Conservation (phyloP, 1,140 invertebrate genomes). For the Caenorhabditis briggsae region DNA sequence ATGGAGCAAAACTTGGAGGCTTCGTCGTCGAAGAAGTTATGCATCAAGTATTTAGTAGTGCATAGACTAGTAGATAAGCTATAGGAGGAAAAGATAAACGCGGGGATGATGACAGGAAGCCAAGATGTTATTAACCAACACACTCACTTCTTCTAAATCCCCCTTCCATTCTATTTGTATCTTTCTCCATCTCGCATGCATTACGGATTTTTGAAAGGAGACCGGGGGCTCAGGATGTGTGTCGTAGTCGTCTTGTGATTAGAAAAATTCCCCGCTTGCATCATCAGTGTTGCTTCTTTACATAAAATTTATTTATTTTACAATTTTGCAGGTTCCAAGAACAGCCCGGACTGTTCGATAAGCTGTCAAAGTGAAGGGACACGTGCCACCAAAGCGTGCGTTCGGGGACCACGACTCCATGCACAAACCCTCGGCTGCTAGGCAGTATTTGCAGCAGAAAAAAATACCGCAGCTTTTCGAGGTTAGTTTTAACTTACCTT, state of each 20-base stretch:
- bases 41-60: conserved; percentile 10
- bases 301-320: background rate
- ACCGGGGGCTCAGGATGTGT: background rate
- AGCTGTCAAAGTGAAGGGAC: background rate
- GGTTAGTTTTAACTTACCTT: conserved; percentile 63
- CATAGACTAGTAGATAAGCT: conserved; percentile 14
- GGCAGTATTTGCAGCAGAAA: conserved; percentile 76
- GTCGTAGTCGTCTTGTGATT: background rate
- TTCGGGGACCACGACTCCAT: background rate
- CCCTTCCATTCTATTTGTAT: conserved; percentile 43
- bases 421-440: conserved; percentile 74
- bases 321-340: background rate
- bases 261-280: background rate
- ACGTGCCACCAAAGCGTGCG: too few relatives aligned
- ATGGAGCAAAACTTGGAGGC: background rate
- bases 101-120: background rate
- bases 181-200: conserved; percentile 1
- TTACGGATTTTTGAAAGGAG: background rate
- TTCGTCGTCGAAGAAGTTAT: conserved; percentile 35
- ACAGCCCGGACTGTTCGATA: conserved; percentile 10
- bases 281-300: background rate
- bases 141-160: conserved; percentile 16
- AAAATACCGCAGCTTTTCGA: conserved; percentile 77
- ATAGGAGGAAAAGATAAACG: background rate
- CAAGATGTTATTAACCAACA: conserved; percentile 1